phyloP scores from a whole-genome alignment of 2,888 invertebrate genomes.

The Tipula helvola region DNA sequence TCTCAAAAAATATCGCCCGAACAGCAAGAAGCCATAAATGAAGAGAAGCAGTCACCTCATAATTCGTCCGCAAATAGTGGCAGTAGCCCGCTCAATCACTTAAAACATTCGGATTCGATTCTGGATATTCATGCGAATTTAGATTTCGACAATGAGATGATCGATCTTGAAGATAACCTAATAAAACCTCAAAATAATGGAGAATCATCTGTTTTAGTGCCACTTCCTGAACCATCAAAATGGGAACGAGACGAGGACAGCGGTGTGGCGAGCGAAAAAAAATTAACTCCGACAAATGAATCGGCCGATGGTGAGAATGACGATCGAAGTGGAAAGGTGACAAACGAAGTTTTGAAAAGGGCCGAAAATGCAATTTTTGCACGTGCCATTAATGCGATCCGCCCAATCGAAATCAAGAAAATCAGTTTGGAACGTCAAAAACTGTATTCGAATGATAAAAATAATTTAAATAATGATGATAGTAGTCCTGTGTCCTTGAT shows the following conservation, averaged over 20 bases:
- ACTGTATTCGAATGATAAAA: constrained; percentile 42
- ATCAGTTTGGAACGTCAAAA: constrained; percentile 53
- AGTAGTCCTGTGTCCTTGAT: constrained; percentile 17
- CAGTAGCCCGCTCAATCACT: constrained; percentile 11
- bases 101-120: constrained; percentile 26
- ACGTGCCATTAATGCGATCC: constrained; percentile 70
- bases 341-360: constrained; percentile 76
- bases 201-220: constrained; percentile 41
- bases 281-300: constrained; percentile 37
- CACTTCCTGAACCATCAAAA: constrained; percentile 69
- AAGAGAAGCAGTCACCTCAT: neutral
- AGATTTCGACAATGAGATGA: constrained; percentile 27
- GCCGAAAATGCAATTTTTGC: constrained; percentile 88
- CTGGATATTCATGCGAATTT: constrained; percentile 24
- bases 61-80: neutral
- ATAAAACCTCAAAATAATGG: constrained; percentile 4
- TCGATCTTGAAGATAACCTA: constrained; percentile 13
- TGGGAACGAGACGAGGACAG: constrained; percentile 72
- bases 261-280: constrained; percentile 24
- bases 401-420: constrained; percentile 64
- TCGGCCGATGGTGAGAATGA: constrained; percentile 9
- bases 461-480: constrained; percentile 20
- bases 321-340: constrained; percentile 42
- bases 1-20: neutral
- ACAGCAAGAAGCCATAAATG: neutral